Conservation (phyloP, 2,797 vertebrate species). For the Hypotaenidia philippensis region DNA sequence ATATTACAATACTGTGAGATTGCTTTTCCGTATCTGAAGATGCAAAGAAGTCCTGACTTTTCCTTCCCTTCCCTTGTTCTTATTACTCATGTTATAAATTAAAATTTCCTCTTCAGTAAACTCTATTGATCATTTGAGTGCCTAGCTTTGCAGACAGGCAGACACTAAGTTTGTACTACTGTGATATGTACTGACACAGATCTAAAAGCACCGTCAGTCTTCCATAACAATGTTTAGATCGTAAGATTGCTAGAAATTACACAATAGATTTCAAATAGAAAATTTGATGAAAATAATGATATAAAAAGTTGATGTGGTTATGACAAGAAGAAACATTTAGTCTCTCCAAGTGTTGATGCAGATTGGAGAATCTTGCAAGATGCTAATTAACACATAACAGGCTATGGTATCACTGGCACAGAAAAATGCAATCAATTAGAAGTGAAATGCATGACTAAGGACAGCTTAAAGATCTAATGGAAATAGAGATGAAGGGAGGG, state of each 20-base stretch:
- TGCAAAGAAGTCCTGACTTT: background rate
- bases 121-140: background rate
- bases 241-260: background rate
- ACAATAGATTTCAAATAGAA: background rate
- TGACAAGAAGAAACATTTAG: background rate
- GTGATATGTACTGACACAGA: background rate
- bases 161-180: background rate
- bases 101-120: background rate
- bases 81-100: background rate
- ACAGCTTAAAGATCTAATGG: background rate
- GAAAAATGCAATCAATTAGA: slow-evolving; percentile 39
- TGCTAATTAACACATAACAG: slow-evolving; percentile 16
- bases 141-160: background rate
- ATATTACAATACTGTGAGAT: background rate
- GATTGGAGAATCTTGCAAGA: background rate
- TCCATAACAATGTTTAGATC: background rate
- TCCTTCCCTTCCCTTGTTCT: background rate
- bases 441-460: slow-evolving; percentile 3
- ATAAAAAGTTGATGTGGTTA: background rate
- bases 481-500: background rate
- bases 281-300: background rate
- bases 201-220: background rate
- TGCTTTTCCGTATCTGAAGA: background rate
- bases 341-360: background rate
- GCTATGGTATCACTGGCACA: background rate